phyloP scores from a whole-genome alignment of 2,113 vertebrate species.

The Alces alces region DNA sequence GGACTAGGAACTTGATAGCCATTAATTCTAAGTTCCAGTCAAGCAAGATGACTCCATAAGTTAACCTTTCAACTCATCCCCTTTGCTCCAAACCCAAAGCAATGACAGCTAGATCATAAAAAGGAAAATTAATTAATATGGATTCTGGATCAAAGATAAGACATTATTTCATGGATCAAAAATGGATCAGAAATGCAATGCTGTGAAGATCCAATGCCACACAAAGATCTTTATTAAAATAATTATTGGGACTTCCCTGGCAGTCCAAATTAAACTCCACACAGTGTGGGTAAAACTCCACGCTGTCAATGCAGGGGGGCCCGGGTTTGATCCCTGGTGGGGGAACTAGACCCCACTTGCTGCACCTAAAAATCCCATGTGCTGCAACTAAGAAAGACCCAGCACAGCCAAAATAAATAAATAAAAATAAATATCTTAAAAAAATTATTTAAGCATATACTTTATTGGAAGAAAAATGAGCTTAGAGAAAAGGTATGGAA shows the following conservation, averaged over 20 bases:
- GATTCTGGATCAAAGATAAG: background rate
- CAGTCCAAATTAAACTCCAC: background rate
- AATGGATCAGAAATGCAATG: background rate
- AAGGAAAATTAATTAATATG: background rate
- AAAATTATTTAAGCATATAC: background rate
- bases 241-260: background rate
- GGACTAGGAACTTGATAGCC: background rate
- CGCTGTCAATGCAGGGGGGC: background rate
- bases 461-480: background rate
- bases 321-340: background rate
- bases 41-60: background rate
- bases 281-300: background rate
- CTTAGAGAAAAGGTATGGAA: background rate
- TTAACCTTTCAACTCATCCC: background rate
- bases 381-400: background rate
- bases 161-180: background rate
- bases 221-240: background rate
- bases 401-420: background rate
- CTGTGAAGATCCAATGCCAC: background rate
- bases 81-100: background rate
- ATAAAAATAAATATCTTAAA: background rate
- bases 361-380: background rate
- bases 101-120: background rate
- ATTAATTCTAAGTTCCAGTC: background rate
- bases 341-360: background rate